Base-by-base conservation (phyloP, 2,797 vertebrate species). In the Natrix natrix region DNA sequence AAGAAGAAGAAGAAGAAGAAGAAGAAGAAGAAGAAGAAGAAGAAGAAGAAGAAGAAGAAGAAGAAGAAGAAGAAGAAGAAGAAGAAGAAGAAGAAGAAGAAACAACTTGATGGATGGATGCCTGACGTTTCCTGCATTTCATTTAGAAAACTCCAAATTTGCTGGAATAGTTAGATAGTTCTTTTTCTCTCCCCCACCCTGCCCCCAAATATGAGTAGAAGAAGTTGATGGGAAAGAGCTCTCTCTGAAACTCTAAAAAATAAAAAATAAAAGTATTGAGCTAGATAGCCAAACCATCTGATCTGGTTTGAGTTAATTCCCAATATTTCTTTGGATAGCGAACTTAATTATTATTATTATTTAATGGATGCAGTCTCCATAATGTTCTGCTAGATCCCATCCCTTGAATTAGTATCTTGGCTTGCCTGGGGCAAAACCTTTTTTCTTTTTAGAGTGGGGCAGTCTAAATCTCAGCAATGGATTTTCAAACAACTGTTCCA, bases 1-100 rank as follows among this genome's bases (percentile, higher is more conserved):
- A 0, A 28, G 26, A 0, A 2, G 61, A 0, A n/a, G 61, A 0
- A 13, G 61, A 0, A n/a, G 61, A 10, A 28, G 61, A 13, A 66
- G 61, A 4, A 28, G 61, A 5, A 28, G 61, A 1, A 63, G 61
- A 5, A 13, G 61, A 7, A 26, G 24, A 10, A n/a, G 60, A 2
- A 26, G 60, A 0, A 61, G 60, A 2, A 61, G 60, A 37, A 37
- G 32, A 37, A 8, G 57, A 59, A 22, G 57, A 59, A 22, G 57
- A 22, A 22, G 57, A 22, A 22, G 17, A 8, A 22, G 57, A 8
- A 22, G 59, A 22, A 22, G 59, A 8, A 24, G 59, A 59, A 8
- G 20, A 28, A 4, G 8, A 4, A 66, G 57, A 8, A 22, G 59
- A 22, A 22, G 59, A 8, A 24, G 59, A 59, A 8, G 20, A 28